Evolutionary conservation across 1,140 invertebrate species (phyloP), one percentile per base, ranked within the genome.

Genomic region (Drosophila nigromelanica): DNA sequence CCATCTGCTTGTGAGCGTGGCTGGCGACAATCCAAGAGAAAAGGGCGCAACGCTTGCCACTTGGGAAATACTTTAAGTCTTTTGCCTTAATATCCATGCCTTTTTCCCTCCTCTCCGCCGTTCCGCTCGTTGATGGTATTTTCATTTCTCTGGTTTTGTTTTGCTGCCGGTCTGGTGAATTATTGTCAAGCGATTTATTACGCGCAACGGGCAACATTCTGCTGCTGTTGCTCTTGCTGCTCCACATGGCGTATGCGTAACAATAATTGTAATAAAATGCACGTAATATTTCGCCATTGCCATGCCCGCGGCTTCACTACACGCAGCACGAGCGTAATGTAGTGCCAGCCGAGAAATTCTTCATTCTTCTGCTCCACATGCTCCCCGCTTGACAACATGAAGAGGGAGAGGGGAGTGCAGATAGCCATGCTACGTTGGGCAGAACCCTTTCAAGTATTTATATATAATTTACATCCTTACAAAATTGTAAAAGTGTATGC

Each of bases 131-230:
- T 11, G 40, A 15, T 54, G 37, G 58, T 39, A 33, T 58, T 67
- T 59, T 68, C 62, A 56, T 63, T 67, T 48, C 37, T 61, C 18
- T 50, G 24, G 39, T 45, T 40, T 18, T 55, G 27, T 27, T 27
- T 27, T 6, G 27, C n/a, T 48, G 48, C n/a, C n/a, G 24, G 35
- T 50, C 58, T 42, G 64, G 63, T 87, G 79, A 87, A 80, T 89
- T 87, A 89, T 87, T 89, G 82, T 82, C 82, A 67, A 73, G 78
- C 82, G 61, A 87, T 87, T 87, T 87, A 87, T 87, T 76, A 81
- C 68, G 63, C 72, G 64, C 61, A 50, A 61, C 55, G 63, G 54
- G 62, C 60, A 33, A 27, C 39, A 37, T 5, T 40, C 42, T 45
- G 30, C 12, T 42, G 37, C 73, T 63, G 79, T 40, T 21, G 37